Evolutionary conservation across 1,140 invertebrate species (phyloP), one percentile per base, ranked within the genome.

Genomic region (Pogonomyrmex barbatus): DNA sequence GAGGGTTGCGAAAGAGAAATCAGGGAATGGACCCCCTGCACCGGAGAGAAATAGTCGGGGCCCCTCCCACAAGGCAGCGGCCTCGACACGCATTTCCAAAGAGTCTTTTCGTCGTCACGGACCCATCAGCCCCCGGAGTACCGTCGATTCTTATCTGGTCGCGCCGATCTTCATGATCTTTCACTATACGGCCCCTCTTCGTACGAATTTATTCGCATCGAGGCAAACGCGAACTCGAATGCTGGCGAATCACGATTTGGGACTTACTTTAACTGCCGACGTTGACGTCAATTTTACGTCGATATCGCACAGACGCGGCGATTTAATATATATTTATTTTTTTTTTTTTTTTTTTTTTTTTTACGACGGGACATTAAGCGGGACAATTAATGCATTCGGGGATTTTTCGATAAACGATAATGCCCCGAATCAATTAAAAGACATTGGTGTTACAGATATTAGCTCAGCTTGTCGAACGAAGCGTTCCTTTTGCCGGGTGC

Each of bases 71-170:
- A 88, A 89, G 78, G 75, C 90, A 65, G 88, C 91, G 92, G 90
- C 92, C 92, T 93, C 92, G 92, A 93, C 93, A 94, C 91, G 92
- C 90, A 94, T 93, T 93, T 93, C 89, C 88, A 92, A 91, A 89
- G 88, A 90, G 88, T 92, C 92, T 91, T 88, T 88, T 90, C 91
- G 90, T 92, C 92, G 91, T 89, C 89, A 87, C 90, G 90, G 86
- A 47, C 85, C 85, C 90, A 90, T 91, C 90, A 91, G 90, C 89
- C 90, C 81, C 87, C 89, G 81, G 65, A 88, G 82, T 88, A 89
- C 81, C 88, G 78, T 82, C 87, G 87, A 90, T 89, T 81, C 85
- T 91, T 91, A 91, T 91, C 90, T 89, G 70, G 73, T 84, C 87
- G 87, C 73, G 78, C 78, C 89, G 89, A 91, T 91, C 89, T 87